Percentiles rank a stretch among this genome's conserved stretches.
phyloP scores from a whole-genome alignment of 2,113 vertebrate genomes.

The Ceyx melanurus region DNA sequence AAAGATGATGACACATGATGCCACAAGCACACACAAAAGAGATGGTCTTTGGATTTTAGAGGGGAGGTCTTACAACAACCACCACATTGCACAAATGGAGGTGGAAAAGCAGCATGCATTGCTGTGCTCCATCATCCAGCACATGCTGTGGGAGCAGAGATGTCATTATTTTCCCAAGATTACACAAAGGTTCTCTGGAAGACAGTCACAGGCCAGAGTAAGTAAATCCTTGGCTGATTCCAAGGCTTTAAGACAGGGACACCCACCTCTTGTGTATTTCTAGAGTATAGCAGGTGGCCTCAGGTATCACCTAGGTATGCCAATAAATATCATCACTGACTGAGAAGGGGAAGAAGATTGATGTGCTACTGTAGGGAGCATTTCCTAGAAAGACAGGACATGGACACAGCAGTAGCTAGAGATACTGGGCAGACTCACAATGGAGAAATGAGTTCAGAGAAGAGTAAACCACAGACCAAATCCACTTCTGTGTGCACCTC shows the following conservation, averaged over 20 bases:
- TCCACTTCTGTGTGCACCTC: background rate
- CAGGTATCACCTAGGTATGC: background rate
- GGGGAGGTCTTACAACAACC: background rate
- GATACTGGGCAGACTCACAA: background rate
- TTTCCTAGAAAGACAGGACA: background rate
- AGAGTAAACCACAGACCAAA: background rate
- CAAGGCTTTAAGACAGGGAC: background rate
- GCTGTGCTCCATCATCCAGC: background rate
- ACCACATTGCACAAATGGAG: background rate
- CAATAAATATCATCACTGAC: background rate
- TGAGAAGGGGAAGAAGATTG: background rate
- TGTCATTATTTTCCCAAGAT: background rate
- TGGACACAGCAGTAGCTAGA: background rate
- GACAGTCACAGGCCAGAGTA: background rate
- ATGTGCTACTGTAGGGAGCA: background rate
- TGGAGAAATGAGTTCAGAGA: background rate
- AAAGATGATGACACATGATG: background rate
- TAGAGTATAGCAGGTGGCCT: background rate
- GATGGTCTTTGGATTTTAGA: background rate
- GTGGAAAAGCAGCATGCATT: background rate
- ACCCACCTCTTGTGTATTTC: background rate
- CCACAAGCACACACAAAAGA: background rate
- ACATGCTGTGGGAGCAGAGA: background rate
- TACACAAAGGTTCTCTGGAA: background rate
- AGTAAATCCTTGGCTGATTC: background rate